These are phyloP conservation scores for Deilephila elpenor DNA, from an alignment of 2,888 invertebrate genomes.

Conservation along the genomic window DNA sequence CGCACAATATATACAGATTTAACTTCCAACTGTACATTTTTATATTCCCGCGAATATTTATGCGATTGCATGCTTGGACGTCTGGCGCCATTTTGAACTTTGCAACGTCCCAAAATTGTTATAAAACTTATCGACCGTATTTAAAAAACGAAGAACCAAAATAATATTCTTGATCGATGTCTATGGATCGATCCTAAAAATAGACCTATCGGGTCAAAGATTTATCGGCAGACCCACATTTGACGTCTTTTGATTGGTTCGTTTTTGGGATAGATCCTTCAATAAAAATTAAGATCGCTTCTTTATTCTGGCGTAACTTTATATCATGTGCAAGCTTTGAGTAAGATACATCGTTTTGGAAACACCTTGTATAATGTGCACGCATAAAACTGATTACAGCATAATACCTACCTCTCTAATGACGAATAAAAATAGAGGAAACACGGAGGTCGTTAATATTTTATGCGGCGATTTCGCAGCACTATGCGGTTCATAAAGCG, in stretches of 20 bases:
- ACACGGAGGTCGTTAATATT: slow-evolving; percentile 8
- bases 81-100: slow-evolving; percentile 1
- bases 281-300: too few relatives aligned
- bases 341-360: background rate
- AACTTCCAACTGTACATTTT: slow-evolving; percentile 2
- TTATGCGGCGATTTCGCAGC: slow-evolving; percentile 24
- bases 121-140: too few relatives aligned
- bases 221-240: too few relatives aligned
- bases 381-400: slow-evolving; percentile 1
- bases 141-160: too few relatives aligned
- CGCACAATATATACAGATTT: slow-evolving; percentile 6
- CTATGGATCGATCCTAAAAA: too few relatives aligned
- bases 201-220: too few relatives aligned
- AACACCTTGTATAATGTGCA: background rate
- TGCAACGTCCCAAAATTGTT: too few relatives aligned
- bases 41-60: background rate
- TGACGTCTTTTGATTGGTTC: too few relatives aligned
- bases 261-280: too few relatives aligned
- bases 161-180: too few relatives aligned
- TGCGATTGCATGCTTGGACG: background rate
- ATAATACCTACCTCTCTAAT: slow-evolving; percentile 10
- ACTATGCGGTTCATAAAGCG: slow-evolving; percentile 14
- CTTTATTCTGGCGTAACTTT: too few relatives aligned
- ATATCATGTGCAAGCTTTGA: background rate
- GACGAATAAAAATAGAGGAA: slow-evolving; percentile 22